These are phyloP conservation scores for Drosophila triauraria DNA, from an alignment of 1,140 invertebrate genomes.

Conservation along the genomic window DNA sequence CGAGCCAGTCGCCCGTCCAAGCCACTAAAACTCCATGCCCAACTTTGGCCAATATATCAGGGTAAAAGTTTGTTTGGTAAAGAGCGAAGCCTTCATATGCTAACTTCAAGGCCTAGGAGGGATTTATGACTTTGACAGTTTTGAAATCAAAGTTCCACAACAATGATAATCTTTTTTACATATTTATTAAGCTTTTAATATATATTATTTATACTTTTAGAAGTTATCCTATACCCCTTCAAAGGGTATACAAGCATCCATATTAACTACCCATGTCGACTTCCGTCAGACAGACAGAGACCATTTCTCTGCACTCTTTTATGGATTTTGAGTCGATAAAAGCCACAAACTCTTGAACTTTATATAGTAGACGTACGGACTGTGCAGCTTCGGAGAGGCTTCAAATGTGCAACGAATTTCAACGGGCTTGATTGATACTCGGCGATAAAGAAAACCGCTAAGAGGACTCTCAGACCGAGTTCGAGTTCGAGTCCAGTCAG, in stretches of 20 bases:
- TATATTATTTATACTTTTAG: too few relatives aligned
- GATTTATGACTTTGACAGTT: too few relatives aligned
- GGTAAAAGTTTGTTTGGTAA: not conserved
- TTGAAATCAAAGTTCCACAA: not conserved
- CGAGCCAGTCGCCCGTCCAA: constrained; percentile 53
- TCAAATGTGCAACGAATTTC: constrained; percentile 55
- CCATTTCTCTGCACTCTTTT: constrained; percentile 18
- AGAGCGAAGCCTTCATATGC: not conserved
- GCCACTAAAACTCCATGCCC: constrained; percentile 26
- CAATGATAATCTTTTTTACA: too few relatives aligned
- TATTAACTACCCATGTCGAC: not conserved
- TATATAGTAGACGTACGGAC: constrained; percentile 60
- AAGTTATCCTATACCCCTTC: too few relatives aligned
- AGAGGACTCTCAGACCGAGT: constrained; percentile 11
- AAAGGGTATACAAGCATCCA: not conserved
- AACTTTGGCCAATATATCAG: constrained; percentile 21
- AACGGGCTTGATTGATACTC: constrained; percentile 73
- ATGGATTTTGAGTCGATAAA: constrained; percentile 53
- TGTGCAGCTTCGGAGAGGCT: constrained; percentile 1
- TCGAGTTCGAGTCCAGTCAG: not conserved
- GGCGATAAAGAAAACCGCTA: constrained; percentile 68
- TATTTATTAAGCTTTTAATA: not conserved
- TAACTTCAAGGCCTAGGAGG: not conserved
- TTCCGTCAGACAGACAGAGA: constrained; percentile 7
- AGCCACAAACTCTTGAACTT: constrained; percentile 79